Percentiles rank a stretch among this genome's conserved stretches.
Evolutionary conservation across 2,797 vertebrate genomes (phyloP).

Genomic region (Enteromius paludinosus): DNA sequence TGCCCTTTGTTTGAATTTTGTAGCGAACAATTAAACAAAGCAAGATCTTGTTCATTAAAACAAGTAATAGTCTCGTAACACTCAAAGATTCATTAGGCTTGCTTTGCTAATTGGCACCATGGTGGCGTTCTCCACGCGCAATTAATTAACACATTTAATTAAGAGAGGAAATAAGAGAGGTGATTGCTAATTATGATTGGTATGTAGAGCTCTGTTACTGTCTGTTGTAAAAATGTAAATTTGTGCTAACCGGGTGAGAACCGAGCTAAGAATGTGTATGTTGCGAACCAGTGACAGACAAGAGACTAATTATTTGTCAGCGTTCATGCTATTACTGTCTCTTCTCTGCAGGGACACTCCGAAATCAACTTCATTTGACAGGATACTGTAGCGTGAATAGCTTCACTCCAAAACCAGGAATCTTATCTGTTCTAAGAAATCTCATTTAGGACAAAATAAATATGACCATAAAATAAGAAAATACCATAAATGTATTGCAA

Average conservation of each 20-base stretch:
- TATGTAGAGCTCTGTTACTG: slow-evolving; percentile 15
- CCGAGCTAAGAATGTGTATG: not conserved
- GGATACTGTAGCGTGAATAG: not conserved
- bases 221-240: not conserved
- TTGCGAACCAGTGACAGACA: slow-evolving; percentile 2
- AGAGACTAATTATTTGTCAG: slow-evolving; percentile 18
- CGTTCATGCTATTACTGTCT: not conserved
- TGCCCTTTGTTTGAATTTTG: slow-evolving; percentile 1
- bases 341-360: not conserved
- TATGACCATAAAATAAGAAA: not conserved
- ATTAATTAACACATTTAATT: slow-evolving; percentile 28
- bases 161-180: slow-evolving; percentile 28
- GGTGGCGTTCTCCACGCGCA: not conserved
- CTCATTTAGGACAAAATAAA: not conserved
- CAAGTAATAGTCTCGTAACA: not conserved
- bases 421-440: not conserved
- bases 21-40: slow-evolving; percentile 1
- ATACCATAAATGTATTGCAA: not conserved
- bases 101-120: slow-evolving; percentile 20
- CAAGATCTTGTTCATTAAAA: not conserved
- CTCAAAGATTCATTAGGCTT: slow-evolving; percentile 8
- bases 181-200: slow-evolving; percentile 31
- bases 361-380: not conserved
- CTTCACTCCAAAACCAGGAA: not conserved
- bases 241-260: slow-evolving; percentile 10